These are phyloP conservation scores for Oegoconia quadripuncta DNA, from an alignment of 2,888 invertebrate species.

Conservation along the genomic window DNA sequence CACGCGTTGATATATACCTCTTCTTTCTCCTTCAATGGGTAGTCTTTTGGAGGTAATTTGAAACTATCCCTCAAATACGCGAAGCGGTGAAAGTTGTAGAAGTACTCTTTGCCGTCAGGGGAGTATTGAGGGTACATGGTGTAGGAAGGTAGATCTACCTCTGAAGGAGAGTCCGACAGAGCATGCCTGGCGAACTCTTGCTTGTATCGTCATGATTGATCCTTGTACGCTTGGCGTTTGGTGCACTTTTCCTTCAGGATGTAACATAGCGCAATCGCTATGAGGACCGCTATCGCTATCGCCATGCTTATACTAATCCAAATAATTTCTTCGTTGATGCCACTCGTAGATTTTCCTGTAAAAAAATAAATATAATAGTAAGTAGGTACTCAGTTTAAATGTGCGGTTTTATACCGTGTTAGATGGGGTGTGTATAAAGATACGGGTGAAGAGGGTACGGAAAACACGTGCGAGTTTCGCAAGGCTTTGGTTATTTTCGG, in stretches of 20 bases:
- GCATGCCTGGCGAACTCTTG: constrained; percentile 72
- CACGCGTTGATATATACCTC: constrained; percentile 70
- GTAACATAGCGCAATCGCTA: constrained; percentile 90
- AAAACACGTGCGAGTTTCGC: background rate
- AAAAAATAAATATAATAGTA: constrained; percentile 16
- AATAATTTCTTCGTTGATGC: constrained; percentile 92
- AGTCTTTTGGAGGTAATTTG: constrained; percentile 67
- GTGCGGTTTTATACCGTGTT: background rate
- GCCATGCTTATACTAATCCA: constrained; percentile 95
- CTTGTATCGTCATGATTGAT: constrained; percentile 83
- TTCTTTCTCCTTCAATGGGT: constrained; percentile 50
- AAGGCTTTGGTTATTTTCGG: background rate
- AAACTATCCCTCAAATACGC: constrained; percentile 63
- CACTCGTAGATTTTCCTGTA: constrained; percentile 89
- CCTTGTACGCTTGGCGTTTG: constrained; percentile 85
- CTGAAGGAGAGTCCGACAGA: constrained; percentile 62
- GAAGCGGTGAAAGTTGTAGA: constrained; percentile 70
- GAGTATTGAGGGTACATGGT: constrained; percentile 69
- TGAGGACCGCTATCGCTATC: constrained; percentile 88
- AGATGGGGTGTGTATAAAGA: background rate
- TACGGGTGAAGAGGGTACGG: background rate
- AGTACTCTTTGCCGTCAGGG: constrained; percentile 70
- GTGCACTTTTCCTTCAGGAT: constrained; percentile 89
- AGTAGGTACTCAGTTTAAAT: constrained; percentile 1
- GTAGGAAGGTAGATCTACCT: constrained; percentile 59